phyloP scores from a whole-genome alignment of 1,140 invertebrate genomes.

The Holcopasites calliopsidis region DNA sequence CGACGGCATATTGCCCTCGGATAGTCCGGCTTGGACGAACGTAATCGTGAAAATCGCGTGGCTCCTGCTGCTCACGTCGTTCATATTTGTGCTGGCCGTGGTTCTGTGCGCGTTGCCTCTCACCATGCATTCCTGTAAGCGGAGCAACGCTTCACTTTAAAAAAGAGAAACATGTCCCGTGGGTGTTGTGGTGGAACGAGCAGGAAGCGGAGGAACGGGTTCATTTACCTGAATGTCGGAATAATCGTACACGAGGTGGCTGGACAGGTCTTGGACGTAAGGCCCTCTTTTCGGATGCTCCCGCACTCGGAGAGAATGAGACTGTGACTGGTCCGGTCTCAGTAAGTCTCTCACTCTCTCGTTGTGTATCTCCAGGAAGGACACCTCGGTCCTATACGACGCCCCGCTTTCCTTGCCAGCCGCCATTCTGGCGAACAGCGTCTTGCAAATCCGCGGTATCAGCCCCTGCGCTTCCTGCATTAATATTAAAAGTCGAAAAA shows the following conservation, averaged over 20 bases:
- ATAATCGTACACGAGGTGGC: constrained; percentile 92
- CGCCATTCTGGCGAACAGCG: constrained; percentile 87
- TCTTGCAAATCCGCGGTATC: constrained; percentile 93
- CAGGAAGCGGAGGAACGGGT: not conserved
- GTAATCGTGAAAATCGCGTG: constrained; percentile 98
- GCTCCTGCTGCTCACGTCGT: constrained; percentile 93
- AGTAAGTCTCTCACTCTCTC: constrained; percentile 94
- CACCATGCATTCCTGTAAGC: constrained; percentile 85
- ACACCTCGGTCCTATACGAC: constrained; percentile 90
- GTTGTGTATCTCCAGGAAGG: constrained; percentile 96
- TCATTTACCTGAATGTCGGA: constrained; percentile 87
- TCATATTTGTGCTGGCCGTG: constrained; percentile 92
- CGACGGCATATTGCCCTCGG: constrained; percentile 89
- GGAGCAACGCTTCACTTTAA: not conserved
- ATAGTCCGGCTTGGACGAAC: constrained; percentile 91
- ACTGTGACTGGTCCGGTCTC: constrained; percentile 83
- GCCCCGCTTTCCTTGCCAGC: constrained; percentile 89
- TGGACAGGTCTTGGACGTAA: constrained; percentile 95
- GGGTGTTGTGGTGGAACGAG: not conserved
- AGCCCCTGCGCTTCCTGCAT: constrained; percentile 88
- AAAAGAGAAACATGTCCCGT: not conserved
- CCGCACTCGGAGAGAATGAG: constrained; percentile 89
- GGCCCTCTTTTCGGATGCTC: constrained; percentile 96
- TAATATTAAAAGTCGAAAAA: not conserved
- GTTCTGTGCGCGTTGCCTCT: constrained; percentile 89